Percentiles rank a stretch among this genome's conserved stretches.
These are phyloP conservation scores for Drosophila lacertosa DNA, from an alignment of 1,140 invertebrate genomes.

Conservation along the genomic window DNA sequence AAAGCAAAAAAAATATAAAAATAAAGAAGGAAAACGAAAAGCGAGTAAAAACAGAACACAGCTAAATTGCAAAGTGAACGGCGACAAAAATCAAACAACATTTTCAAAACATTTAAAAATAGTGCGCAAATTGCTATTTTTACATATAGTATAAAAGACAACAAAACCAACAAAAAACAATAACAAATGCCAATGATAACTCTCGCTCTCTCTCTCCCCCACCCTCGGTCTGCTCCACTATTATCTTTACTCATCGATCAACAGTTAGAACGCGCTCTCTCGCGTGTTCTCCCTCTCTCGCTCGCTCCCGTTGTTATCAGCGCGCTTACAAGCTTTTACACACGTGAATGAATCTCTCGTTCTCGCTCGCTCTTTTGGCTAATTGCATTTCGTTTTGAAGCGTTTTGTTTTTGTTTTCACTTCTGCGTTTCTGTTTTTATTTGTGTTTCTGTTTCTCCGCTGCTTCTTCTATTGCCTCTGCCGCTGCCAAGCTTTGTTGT, in stretches of 20 bases:
- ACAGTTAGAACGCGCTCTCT: constrained; percentile 1
- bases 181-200: constrained; percentile 39
- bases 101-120: constrained; percentile 81
- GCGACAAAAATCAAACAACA: constrained; percentile 54
- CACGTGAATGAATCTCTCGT: constrained; percentile 42
- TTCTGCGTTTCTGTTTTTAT: constrained; percentile 33
- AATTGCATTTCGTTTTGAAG: constrained; percentile 45
- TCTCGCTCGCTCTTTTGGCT: constrained; percentile 4
- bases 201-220: constrained; percentile 7
- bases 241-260: background rate
- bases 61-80: constrained; percentile 22
- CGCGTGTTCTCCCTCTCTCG: background rate
- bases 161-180: constrained; percentile 28
- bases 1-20: constrained; percentile 48
- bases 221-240: background rate
- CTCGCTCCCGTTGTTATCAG: constrained; percentile 21
- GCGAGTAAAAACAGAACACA: constrained; percentile 16
- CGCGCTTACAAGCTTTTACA: constrained; percentile 44
- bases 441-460: background rate
- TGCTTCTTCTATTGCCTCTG: constrained; percentile 48
- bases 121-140: constrained; percentile 82
- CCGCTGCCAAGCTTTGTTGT: constrained; percentile 37
- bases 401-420: constrained; percentile 34
- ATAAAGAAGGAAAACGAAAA: constrained; percentile 41
- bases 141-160: constrained; percentile 47